Evolutionary conservation across 2,113 vertebrate species (phyloP).

Genomic region (Leiothrix lutea): DNA sequence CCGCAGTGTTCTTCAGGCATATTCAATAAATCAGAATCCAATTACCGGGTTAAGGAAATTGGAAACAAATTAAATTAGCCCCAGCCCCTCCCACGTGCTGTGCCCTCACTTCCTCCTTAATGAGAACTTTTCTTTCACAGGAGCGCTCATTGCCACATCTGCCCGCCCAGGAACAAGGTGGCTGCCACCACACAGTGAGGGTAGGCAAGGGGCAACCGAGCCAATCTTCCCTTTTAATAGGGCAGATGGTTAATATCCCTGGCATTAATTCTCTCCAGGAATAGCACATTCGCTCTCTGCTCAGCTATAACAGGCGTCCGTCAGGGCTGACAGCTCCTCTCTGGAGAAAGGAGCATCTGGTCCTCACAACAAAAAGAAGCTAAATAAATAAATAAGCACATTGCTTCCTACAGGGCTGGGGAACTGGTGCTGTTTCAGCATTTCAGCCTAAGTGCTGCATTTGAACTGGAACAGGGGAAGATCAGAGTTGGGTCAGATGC

Average conservation of each 20-base stretch:
- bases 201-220: background rate
- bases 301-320: conserved; percentile 36
- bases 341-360: conserved; percentile 41
- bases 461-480: background rate
- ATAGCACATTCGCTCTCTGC: background rate
- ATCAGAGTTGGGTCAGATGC: background rate
- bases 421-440: background rate
- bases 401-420: background rate
- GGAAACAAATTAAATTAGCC: conserved; percentile 75
- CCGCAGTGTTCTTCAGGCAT: background rate
- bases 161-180: background rate
- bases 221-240: background rate
- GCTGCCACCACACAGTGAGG: background rate
- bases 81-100: conserved; percentile 46
- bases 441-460: background rate
- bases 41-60: conserved; percentile 71
- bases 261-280: conserved; percentile 46
- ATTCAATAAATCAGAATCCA: conserved; percentile 75
- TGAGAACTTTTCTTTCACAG: conserved; percentile 31
- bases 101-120: conserved; percentile 60
- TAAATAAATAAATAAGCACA: conserved; percentile 17
- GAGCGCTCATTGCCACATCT: background rate
- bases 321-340: conserved; percentile 51
- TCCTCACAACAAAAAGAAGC: conserved; percentile 16
- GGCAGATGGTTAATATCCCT: conserved; percentile 54